Percentiles rank a stretch among this genome's conserved stretches.
These are phyloP conservation scores for Apamea epomidion DNA, from an alignment of 2,888 invertebrate genomes.

Conservation along the genomic window DNA sequence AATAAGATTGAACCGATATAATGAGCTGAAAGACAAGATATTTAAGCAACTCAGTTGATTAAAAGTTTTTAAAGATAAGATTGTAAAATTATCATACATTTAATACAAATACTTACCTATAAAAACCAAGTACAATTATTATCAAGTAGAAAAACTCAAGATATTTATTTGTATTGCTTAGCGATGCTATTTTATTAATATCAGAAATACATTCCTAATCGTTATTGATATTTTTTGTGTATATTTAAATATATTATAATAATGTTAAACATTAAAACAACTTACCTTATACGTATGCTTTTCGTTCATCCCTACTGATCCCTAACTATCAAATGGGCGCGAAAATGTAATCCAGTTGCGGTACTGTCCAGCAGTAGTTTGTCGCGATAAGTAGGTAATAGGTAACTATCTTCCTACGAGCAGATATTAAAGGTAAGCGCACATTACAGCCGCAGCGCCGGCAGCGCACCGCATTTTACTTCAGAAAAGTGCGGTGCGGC, in stretches of 20 bases:
- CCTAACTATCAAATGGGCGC: no score
- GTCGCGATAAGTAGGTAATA: background rate
- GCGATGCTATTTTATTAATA: conserved; percentile 34
- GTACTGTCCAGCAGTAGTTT: background rate
- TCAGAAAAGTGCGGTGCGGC: background rate
- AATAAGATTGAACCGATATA: conserved; percentile 93
- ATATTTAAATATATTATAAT: conserved; percentile 22
- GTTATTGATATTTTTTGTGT: conserved; percentile 31
- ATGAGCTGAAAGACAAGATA: conserved; percentile 91
- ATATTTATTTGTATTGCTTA: conserved; percentile 31
- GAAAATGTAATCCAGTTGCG: background rate
- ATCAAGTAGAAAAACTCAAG: conserved; percentile 19
- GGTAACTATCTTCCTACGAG: background rate
- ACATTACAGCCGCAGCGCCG: background rate
- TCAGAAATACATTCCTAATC: conserved; percentile 56
- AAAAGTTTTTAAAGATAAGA: conserved; percentile 1
- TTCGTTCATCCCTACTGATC: background rate
- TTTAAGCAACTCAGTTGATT: conserved; percentile 77
- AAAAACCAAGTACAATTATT: conserved; percentile 55
- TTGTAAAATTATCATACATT: conserved; percentile 11
- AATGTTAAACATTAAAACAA: conserved; percentile 39
- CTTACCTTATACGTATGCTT: background rate
- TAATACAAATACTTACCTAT: conserved; percentile 13
- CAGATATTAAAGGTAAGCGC: background rate
- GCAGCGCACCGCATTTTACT: background rate